These are phyloP conservation scores for Aphidius gifuensis DNA, from an alignment of 1,140 invertebrate species.

Conservation along the genomic window DNA sequence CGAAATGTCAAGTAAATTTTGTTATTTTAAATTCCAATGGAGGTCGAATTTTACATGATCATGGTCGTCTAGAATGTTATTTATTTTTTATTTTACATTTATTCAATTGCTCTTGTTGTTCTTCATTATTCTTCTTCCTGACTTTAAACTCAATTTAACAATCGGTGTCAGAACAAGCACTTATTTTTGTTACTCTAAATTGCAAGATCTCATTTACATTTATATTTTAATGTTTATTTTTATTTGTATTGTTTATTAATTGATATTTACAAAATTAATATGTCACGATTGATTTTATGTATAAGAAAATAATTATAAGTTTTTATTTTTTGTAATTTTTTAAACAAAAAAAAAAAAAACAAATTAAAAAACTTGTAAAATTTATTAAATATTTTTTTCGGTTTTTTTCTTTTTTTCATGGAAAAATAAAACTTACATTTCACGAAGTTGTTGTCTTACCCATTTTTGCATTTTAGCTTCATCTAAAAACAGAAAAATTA, in stretches of 20 bases:
- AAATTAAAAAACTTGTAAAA: too few species aligned
- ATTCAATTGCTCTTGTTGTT: neutral
- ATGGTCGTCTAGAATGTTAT: slow-evolving; percentile 1
- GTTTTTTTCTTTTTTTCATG: neutral
- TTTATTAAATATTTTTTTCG: too few species aligned
- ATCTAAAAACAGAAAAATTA: neutral
- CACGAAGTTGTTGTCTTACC: neutral
- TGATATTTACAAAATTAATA: slow-evolving; percentile 2
- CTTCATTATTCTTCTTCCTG: neutral
- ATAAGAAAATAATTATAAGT: too few species aligned
- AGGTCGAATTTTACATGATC: slow-evolving; percentile 22
- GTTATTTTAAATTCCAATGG: slow-evolving; percentile 29
- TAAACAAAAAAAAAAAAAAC: too few species aligned
- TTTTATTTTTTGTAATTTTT: too few species aligned
- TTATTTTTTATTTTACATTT: neutral
- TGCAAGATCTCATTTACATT: neutral
- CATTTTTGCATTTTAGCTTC: neutral
- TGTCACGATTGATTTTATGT: neutral
- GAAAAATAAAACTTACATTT: neutral
- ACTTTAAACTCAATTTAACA: slow-evolving; percentile 4
- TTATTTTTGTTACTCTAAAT: neutral
- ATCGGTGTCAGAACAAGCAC: slow-evolving; percentile 9
- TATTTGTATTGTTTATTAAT: neutral
- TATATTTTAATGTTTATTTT: neutral
- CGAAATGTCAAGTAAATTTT: slow-evolving; percentile 8